phyloP scores from a whole-genome alignment of 2,797 vertebrate species.

The Helostoma temminkii region DNA sequence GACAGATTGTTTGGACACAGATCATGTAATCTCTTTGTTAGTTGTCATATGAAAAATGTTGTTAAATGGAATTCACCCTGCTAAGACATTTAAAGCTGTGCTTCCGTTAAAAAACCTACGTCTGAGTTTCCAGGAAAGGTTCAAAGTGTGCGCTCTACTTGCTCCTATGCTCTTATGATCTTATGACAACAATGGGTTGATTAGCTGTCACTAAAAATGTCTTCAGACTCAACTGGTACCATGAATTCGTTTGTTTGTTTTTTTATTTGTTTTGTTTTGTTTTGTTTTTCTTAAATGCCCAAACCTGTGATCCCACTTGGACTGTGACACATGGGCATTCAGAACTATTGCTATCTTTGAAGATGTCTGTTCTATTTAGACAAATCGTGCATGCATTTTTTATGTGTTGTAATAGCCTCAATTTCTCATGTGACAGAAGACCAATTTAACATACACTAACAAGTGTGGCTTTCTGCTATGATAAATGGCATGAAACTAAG shows the following conservation, averaged over 20 bases:
- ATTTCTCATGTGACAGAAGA: constrained; percentile 50
- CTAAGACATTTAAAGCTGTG: not conserved
- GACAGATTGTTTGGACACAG: not conserved
- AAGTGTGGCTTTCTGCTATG: constrained; percentile 59
- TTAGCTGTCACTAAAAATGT: not conserved
- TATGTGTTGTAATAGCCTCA: constrained; percentile 40
- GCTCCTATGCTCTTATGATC: too few relatives aligned
- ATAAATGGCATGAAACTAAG: constrained; percentile 57
- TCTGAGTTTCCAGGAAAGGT: not conserved
- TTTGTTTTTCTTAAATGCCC: too few relatives aligned
- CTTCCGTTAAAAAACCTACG: not conserved
- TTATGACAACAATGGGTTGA: not conserved
- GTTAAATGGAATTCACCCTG: not conserved
- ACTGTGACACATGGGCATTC: not conserved
- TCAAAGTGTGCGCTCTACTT: not conserved
- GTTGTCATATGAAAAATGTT: not conserved
- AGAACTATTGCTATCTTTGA: constrained; percentile 10
- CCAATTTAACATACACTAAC: constrained; percentile 55
- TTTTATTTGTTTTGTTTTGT: too few relatives aligned
- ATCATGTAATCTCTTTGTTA: not conserved
- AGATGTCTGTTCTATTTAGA: not conserved
- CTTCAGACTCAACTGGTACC: not conserved
- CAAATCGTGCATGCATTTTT: constrained; percentile 12
- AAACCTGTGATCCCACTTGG: not conserved
- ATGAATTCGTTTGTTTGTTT: not conserved